phyloP scores from a whole-genome alignment of 2,888 invertebrate species.

The Epistrophella euchroma region DNA sequence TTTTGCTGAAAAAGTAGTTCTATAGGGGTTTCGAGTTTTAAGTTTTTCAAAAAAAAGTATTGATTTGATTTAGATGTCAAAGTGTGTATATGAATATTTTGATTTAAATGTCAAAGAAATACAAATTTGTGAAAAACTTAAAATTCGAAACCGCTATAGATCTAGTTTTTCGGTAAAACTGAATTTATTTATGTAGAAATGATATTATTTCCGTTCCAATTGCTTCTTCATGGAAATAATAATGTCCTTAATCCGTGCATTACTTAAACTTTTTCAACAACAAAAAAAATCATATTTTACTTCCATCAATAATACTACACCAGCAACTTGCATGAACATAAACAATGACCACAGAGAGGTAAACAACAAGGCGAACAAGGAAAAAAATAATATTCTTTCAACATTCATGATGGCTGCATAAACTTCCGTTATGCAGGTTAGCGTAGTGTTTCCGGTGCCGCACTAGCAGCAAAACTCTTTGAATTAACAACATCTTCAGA shows the following conservation, averaged over 20 bases:
- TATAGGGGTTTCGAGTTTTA: no score
- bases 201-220: constrained; percentile 12
- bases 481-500: constrained; percentile 74
- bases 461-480: constrained; percentile 61
- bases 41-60: no score
- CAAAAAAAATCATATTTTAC: background rate
- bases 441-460: constrained; percentile 61
- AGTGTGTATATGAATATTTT: no score
- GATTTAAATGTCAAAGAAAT: no score
- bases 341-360: constrained; percentile 56
- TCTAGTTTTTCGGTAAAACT: no score
- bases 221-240: constrained; percentile 1
- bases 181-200: background rate
- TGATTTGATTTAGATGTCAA: no score
- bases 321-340: constrained; percentile 32
- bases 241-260: constrained; percentile 11
- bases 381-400: constrained; percentile 21
- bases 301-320: constrained; percentile 48
- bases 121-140: no score
- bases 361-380: background rate
- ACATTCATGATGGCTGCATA: constrained; percentile 64
- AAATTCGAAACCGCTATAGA: no score
- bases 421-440: constrained; percentile 70
- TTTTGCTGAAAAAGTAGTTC: no score
- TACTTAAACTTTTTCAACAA: background rate